Percentiles rank a stretch among this genome's conserved stretches.
These are phyloP conservation scores for Stichodactyla helianthus DNA, from an alignment of 64 coral and sea anemone species.

Conservation along the genomic window DNA sequence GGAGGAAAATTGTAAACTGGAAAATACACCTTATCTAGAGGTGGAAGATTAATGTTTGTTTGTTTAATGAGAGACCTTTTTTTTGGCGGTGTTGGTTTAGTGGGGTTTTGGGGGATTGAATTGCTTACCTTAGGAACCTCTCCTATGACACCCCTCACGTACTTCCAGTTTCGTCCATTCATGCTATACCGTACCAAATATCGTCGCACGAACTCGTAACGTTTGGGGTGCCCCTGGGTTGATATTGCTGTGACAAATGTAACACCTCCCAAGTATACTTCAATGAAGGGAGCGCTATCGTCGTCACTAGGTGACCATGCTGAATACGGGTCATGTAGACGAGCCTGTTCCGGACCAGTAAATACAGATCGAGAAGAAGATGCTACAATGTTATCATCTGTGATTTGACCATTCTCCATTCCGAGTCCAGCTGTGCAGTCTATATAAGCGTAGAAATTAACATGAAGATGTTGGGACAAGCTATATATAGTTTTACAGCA, in stretches of 20 bases:
- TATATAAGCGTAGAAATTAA: not conserved
- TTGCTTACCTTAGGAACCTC: constrained; percentile 30
- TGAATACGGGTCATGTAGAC: constrained; percentile 39
- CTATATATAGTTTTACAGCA: not conserved
- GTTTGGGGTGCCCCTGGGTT: constrained; percentile 52
- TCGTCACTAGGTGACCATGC: constrained; percentile 44
- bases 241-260: constrained; percentile 47
- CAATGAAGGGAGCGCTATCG: constrained; percentile 28
- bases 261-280: constrained; percentile 32
- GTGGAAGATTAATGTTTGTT: too few species aligned
- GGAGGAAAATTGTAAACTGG: too few species aligned
- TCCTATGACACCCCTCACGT: not conserved
- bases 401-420: constrained; percentile 28
- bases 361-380: constrained; percentile 27
- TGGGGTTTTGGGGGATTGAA: too few species aligned
- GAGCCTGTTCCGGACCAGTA: constrained; percentile 24
- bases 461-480: not conserved
- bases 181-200: constrained; percentile 50
- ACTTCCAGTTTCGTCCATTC: constrained; percentile 16
- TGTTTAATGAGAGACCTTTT: too few species aligned
- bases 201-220: constrained; percentile 35
- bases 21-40: too few species aligned
- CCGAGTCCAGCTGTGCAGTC: constrained; percentile 30
- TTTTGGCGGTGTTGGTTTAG: too few species aligned
- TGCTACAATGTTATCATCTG: constrained; percentile 24